These are phyloP conservation scores for Rhynchopsitta pachyrhyncha DNA, from an alignment of 2,113 vertebrate species.

Conservation along the genomic window DNA sequence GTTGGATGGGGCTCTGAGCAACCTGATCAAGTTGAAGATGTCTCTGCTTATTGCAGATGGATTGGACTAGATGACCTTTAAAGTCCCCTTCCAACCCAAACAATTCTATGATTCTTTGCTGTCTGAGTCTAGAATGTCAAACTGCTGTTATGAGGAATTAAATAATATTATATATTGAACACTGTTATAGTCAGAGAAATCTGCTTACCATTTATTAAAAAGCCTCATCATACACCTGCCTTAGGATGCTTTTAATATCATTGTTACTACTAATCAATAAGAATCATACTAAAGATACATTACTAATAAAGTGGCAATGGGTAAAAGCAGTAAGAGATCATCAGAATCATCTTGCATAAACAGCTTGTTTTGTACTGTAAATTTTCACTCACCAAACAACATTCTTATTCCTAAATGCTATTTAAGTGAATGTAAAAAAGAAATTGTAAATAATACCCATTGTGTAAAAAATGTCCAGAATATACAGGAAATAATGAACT, in stretches of 20 bases:
- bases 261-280: neutral
- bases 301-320: neutral
- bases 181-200: neutral
- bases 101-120: neutral
- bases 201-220: neutral
- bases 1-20: neutral
- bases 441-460: neutral
- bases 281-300: neutral
- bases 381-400: neutral
- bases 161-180: neutral
- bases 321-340: neutral
- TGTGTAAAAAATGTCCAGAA: neutral
- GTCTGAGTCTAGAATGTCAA: conserved; percentile 24
- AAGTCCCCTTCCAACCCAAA: neutral
- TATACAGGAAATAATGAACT: neutral
- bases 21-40: neutral
- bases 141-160: conserved; percentile 21
- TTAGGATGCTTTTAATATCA: neutral
- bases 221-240: neutral
- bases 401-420: neutral
- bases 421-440: neutral
- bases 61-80: neutral
- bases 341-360: neutral
- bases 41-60: accelerated
- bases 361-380: neutral